Evolutionary conservation across 2,888 invertebrate genomes (phyloP).

Genomic region (Erannis defoliaria): DNA sequence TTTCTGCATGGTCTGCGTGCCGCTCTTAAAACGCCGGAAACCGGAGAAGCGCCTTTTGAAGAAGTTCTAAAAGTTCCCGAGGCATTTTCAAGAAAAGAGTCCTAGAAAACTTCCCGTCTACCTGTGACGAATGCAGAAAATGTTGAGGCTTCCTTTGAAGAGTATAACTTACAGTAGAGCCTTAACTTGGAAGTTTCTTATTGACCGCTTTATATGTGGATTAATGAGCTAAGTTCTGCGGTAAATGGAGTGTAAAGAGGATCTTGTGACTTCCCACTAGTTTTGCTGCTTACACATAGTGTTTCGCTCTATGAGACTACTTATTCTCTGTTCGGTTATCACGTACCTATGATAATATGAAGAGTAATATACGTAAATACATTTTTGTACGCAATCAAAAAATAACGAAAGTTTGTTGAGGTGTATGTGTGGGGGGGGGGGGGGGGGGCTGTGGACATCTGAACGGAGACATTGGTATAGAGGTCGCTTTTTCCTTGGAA

Average conservation of each 20-base stretch:
- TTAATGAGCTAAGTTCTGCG: conserved; percentile 48
- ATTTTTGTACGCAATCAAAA: too few species aligned
- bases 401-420: too few species aligned
- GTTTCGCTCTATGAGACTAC: background rate
- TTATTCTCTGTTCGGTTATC: background rate
- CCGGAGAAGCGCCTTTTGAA: background rate
- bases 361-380: background rate
- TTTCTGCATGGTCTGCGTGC: background rate
- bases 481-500: too few species aligned
- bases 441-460: too few species aligned
- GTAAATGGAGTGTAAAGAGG: conserved; percentile 37
- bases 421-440: too few species aligned
- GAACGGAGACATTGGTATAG: too few species aligned
- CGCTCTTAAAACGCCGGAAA: background rate
- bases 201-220: conserved; percentile 43
- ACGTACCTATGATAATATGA: background rate
- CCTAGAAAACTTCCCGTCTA: conserved; percentile 31
- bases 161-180: conserved; percentile 29
- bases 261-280: conserved; percentile 26
- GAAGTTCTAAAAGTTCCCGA: conserved; percentile 18
- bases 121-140: conserved; percentile 38
- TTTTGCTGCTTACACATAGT: conserved; percentile 10
- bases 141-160: conserved; percentile 37
- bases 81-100: conserved; percentile 25
- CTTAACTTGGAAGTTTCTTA: conserved; percentile 37